These are phyloP conservation scores for Stylophora pistillata DNA, from an alignment of 64 coral and sea anemone genomes.

Conservation along the genomic window DNA sequence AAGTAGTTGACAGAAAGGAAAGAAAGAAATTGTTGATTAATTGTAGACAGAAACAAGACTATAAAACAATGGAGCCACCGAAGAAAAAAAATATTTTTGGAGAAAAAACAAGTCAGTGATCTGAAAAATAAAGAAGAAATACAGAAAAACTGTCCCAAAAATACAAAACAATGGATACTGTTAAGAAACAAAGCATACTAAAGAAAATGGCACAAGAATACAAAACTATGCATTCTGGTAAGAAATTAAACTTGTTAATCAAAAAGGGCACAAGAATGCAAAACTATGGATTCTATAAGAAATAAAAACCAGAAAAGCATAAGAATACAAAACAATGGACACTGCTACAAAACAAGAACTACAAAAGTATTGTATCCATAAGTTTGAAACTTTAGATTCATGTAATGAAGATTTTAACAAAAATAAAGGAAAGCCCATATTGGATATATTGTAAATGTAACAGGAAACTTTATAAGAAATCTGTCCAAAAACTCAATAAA, in stretches of 20 bases:
- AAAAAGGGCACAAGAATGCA: not conserved
- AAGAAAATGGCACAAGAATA: too few species aligned
- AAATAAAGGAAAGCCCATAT: conserved; percentile 32
- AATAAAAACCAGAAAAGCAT: not conserved
- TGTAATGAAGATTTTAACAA: conserved; percentile 11
- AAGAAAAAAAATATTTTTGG: too few species aligned
- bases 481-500: conserved; percentile 1
- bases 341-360: not conserved
- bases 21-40: too few species aligned
- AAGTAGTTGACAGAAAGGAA: too few species aligned
- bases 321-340: not conserved
- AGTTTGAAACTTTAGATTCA: not conserved
- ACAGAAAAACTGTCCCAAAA: too few species aligned
- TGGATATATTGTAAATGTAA: conserved; percentile 28
- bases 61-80: too few species aligned
- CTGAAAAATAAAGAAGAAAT: too few species aligned
- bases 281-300: not conserved
- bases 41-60: too few species aligned
- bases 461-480: not conserved
- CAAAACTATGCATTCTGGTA: too few species aligned
- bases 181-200: too few species aligned
- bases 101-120: too few species aligned
- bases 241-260: not conserved
- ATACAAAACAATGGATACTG: too few species aligned
- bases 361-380: not conserved